phyloP scores from a whole-genome alignment of 2,888 invertebrate genomes.

The Stenichneumon culpator region DNA sequence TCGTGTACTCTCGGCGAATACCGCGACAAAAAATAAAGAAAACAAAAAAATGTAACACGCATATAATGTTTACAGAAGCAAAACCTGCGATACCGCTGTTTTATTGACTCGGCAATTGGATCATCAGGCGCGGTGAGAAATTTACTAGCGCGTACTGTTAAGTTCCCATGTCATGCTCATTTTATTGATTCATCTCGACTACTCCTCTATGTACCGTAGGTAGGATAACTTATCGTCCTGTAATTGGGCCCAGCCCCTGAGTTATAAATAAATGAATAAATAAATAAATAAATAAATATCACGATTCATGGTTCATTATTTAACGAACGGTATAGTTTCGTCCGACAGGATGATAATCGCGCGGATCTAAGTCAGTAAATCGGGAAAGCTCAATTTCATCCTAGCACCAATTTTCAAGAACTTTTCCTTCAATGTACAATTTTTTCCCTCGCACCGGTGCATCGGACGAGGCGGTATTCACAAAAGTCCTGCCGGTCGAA shows the following conservation, averaged over 20 bases:
- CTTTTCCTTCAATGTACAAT: slow-evolving; percentile 34
- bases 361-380: background rate
- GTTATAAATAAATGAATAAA: background rate
- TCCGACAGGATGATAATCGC: background rate
- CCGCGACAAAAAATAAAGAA: background rate
- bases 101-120: background rate
- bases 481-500: slow-evolving; percentile 32
- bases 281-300: background rate
- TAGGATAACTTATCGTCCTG: no score
- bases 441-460: slow-evolving; percentile 53
- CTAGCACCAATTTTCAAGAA: slow-evolving; percentile 49
- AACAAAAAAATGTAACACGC: background rate
- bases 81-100: background rate
- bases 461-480: background rate
- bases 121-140: background rate
- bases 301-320: background rate
- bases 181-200: background rate
- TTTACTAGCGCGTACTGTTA: background rate
- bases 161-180: background rate
- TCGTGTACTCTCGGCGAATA: slow-evolving; percentile 4
- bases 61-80: background rate
- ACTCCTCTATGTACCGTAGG: background rate
- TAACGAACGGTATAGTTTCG: background rate
- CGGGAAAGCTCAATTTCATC: slow-evolving; percentile 50
- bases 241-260: no score